Evolutionary conservation across 2,888 invertebrate species (phyloP).

Genomic region (Tanaodytes sp.): DNA sequence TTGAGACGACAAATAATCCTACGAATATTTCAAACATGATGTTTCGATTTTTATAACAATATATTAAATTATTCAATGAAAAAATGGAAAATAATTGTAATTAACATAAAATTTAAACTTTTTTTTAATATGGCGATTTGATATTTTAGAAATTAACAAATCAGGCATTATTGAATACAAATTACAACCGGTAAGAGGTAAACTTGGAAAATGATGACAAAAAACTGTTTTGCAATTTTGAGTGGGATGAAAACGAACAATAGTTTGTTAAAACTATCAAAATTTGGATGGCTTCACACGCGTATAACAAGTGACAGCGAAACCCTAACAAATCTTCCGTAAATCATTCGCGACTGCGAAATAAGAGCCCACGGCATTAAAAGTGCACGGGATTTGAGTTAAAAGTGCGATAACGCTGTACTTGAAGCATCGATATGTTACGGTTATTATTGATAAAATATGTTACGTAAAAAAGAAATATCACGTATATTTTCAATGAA

Average conservation of each 20-base stretch:
- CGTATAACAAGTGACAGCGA: conserved; percentile 41
- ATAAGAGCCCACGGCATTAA: conserved; percentile 37
- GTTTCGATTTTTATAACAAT: too few species aligned
- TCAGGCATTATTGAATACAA: conserved; percentile 23
- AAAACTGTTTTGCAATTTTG: conserved; percentile 24
- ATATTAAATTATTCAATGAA: too few species aligned
- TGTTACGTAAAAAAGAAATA: too few species aligned
- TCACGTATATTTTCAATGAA: too few species aligned
- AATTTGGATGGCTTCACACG: conserved; percentile 39
- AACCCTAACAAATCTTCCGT: conserved; percentile 49
- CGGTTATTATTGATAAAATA: background rate
- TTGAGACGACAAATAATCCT: too few species aligned
- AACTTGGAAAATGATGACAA: too few species aligned
- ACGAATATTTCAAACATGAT: too few species aligned
- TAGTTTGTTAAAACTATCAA: conserved; percentile 47
- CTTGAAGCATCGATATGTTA: conserved; percentile 34
- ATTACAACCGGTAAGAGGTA: conserved; percentile 19
- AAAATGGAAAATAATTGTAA: too few species aligned
- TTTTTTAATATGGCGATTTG: too few species aligned
- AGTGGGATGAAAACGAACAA: conserved; percentile 25
- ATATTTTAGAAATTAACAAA: too few species aligned
- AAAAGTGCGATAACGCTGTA: conserved; percentile 31
- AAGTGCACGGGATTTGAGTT: conserved; percentile 26
- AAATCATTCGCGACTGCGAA: conserved; percentile 40
- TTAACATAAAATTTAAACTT: too few species aligned